Base-by-base conservation (phyloP, 1,140 invertebrate species). In the Heliconius eleuchia region DNA sequence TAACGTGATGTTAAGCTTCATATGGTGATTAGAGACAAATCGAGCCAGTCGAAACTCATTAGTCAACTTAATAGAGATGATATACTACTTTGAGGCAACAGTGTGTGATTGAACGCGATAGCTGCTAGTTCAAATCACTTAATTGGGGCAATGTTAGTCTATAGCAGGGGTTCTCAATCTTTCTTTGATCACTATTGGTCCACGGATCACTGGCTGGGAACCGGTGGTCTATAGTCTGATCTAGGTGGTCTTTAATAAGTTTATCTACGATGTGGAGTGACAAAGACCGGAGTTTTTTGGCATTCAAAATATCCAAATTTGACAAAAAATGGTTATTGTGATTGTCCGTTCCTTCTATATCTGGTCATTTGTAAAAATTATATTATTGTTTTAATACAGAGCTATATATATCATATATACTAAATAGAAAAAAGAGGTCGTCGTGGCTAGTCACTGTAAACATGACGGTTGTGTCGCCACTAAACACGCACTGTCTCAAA, bases 11-110 rank as follows among this genome's bases (percentile, higher is more conserved):
- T 42, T 72, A 72, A 42, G 23, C 71, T 23, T 23, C 7, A 42
- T 37, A 37, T 72, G 71, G 71, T 42, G 71, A 72, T 72, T 72
- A 39, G 37, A 72, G 71, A 72, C 71, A 72, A 72, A 72, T 72
- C 71, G 60, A 66, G 23, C 27, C 27, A 66, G 60, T 66, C 60
- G 60, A 72, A 72, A 72, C 71, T 72, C 37, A 72, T 72, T 72
- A 72, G 37, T 72, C 37, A 72, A 72, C 34, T 42, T 39, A 72
- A 72, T 27, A 72, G 34, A n/a, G 37, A 72, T 72, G 34, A 72
- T 42, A 42, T 72, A 72, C 42, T 37, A 72, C 19, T n/a, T 1
- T 30, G 60, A 4, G 13, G 27, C 60, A 66, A 60, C 57, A 30
- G 60, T 27, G 9, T 30, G 27, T 66, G 27, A 27, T 66, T 66